Conservation (phyloP, 2,888 invertebrate species). For the Epirrhoe tristata region DNA sequence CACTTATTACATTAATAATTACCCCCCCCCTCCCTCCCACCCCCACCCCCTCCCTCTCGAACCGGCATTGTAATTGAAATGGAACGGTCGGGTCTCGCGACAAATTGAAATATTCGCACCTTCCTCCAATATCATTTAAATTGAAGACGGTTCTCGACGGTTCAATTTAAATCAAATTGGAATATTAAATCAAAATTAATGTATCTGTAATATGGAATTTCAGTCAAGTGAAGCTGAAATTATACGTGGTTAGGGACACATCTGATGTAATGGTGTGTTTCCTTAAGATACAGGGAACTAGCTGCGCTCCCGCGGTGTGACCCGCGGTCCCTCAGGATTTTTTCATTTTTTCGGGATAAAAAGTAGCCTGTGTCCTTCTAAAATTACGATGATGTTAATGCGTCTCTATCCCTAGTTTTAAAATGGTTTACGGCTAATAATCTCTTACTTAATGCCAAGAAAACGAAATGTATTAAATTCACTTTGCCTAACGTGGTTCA, state of each 20-base stretch:
- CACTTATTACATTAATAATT: slow-evolving; percentile 79
- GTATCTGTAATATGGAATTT: background rate
- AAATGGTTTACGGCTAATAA: too few relatives aligned
- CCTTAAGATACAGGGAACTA: too few relatives aligned
- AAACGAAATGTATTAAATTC: too few relatives aligned
- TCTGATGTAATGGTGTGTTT: background rate
- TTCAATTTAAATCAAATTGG: slow-evolving; percentile 25
- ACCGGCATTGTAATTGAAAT: slow-evolving; percentile 55
- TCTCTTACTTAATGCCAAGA: too few relatives aligned
- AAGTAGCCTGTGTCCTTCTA: too few relatives aligned
- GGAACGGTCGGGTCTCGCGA: slow-evolving; percentile 83
- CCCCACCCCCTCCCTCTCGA: slow-evolving; percentile 31
- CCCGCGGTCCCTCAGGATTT: too few relatives aligned
- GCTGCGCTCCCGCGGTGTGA: too few relatives aligned
- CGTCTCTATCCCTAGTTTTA: too few relatives aligned
- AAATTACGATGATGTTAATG: too few relatives aligned
- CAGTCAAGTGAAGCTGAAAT: background rate
- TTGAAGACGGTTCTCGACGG: slow-evolving; percentile 61
- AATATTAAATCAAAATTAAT: background rate
- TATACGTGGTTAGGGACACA: too few relatives aligned
- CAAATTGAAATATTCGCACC: slow-evolving; percentile 84
- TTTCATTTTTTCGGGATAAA: too few relatives aligned
- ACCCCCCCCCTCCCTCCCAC: slow-evolving; percentile 49
- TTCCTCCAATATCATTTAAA: slow-evolving; percentile 69
- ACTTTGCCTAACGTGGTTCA: too few relatives aligned